Conservation (phyloP, 1,140 invertebrate species). For the Drosophila ercepeae region DNA sequence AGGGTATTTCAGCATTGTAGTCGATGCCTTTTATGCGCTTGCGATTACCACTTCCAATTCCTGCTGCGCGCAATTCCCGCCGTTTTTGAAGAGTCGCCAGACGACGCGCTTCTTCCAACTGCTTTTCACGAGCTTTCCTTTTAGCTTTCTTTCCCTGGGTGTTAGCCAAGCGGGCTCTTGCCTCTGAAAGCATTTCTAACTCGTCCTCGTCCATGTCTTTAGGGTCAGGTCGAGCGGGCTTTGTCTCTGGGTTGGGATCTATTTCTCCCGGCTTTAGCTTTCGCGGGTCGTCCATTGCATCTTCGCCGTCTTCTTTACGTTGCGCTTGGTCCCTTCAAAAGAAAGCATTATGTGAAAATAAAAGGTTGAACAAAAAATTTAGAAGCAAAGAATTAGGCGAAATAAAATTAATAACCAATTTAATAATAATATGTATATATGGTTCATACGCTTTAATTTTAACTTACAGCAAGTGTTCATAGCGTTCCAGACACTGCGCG, state of each 20-base stretch:
- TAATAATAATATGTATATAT: too few relatives aligned
- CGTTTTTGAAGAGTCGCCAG: conserved; percentile 98
- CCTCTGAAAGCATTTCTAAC: conserved; percentile 99
- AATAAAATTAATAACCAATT: too few relatives aligned
- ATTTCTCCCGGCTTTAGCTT: conserved; percentile 99
- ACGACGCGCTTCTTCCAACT: conserved; percentile 98
- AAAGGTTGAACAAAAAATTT: too few relatives aligned
- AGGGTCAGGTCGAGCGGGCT: conserved; percentile 99
- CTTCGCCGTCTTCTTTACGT: conserved; percentile 97
- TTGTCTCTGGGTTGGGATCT: conserved; percentile 99
- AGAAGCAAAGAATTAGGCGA: too few relatives aligned
- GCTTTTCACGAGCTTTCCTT: conserved; percentile 98
- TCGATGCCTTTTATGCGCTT: conserved; percentile 90
- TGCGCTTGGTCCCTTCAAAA: conserved; percentile 94
- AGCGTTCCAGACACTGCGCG: conserved; percentile 98
- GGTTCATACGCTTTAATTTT: background rate
- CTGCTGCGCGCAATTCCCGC: conserved; percentile 97
- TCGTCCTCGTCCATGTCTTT: conserved; percentile 99
- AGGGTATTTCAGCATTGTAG: conserved; percentile 99
- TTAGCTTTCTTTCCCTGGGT: conserved; percentile 99
- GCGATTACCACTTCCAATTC: conserved; percentile 88
- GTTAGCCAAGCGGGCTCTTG: conserved; percentile 98
- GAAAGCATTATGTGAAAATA: background rate
- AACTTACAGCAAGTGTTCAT: conserved; percentile 96
- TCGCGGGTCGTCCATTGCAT: conserved; percentile 95